A percentile compares a stretch with the other conserved stretches of the same genome.
Evolutionary conservation across 2,797 vertebrate species (phyloP).

Genomic region (Pempheris klunzingeri): DNA sequence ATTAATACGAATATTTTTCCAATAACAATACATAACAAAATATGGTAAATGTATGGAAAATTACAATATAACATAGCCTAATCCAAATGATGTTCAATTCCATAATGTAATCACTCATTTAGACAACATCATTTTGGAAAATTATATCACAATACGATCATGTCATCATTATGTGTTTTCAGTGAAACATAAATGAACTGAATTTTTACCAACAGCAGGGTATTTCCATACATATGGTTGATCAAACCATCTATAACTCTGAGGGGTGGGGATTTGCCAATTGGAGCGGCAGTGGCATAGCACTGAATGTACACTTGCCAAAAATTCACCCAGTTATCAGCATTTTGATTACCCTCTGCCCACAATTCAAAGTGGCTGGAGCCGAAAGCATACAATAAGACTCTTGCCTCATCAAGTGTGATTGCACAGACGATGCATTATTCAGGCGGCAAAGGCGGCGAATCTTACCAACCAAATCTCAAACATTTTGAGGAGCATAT

Average conservation of each 20-base stretch:
- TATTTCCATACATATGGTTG: too few relatives aligned
- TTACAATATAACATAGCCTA: not conserved
- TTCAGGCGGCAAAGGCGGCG: conserved; percentile 1
- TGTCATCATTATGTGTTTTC: not conserved
- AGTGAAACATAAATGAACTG: too few relatives aligned
- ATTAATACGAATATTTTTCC: not conserved
- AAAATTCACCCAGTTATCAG: conserved; percentile 18
- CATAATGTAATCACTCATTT: not conserved
- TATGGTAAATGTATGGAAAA: not conserved
- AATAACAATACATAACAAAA: not conserved
- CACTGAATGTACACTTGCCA: conserved; percentile 1
- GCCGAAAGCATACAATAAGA: not conserved
- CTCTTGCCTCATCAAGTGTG: not conserved
- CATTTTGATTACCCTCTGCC: not conserved
- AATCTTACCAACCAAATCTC: conserved; percentile 2
- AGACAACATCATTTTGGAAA: not conserved
- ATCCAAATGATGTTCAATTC: not conserved
- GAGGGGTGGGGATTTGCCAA: not conserved
- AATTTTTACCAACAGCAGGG: too few relatives aligned
- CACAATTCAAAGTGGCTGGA: not conserved
- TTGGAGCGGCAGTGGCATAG: not conserved
- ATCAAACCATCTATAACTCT: too few relatives aligned
- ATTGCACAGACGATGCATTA: not conserved
- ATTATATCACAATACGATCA: not conserved
- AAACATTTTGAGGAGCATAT: not conserved